Percentiles rank a stretch among this genome's conserved stretches.
phyloP scores from a whole-genome alignment of 2,113 vertebrate genomes.

The Monopterus albus region DNA sequence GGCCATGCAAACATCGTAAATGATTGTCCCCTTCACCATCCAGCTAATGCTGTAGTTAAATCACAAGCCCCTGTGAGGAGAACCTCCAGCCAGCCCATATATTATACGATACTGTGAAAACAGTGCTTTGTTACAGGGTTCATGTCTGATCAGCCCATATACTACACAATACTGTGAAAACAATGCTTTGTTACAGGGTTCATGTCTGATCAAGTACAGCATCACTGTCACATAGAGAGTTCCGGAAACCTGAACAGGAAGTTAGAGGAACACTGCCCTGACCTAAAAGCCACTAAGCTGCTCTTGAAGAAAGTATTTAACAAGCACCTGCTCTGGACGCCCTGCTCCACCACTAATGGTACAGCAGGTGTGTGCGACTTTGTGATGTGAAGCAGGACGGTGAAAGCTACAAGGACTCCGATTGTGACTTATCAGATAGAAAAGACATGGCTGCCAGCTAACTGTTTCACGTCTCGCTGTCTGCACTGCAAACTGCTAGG shows the following conservation, averaged over 20 bases:
- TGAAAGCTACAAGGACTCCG: neutral
- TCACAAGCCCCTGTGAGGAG: neutral
- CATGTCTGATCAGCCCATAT: neutral
- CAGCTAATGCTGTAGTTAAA: neutral
- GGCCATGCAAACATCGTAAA: slow-evolving; percentile 42
- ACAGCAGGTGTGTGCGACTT: neutral
- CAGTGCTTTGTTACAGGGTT: neutral
- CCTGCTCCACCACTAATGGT: neutral
- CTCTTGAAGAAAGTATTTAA: neutral
- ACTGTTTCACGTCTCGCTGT: too few relatives aligned
- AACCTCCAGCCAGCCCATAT: neutral
- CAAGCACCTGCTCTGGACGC: neutral
- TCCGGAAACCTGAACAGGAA: neutral
- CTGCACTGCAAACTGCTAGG: too few relatives aligned
- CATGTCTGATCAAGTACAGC: neutral
- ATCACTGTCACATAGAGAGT: neutral
- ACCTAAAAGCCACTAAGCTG: neutral
- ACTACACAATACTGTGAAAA: too few relatives aligned
- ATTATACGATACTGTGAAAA: too few relatives aligned
- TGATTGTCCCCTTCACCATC: neutral
- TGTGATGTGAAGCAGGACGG: too few relatives aligned
- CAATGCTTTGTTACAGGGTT: too few relatives aligned
- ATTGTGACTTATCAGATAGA: too few relatives aligned
- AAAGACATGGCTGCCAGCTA: too few relatives aligned
- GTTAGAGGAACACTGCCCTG: neutral